Percentiles rank a stretch among this genome's conserved stretches.
Conservation (phyloP, 2,113 vertebrate genomes). For the Cathartes aura region DNA sequence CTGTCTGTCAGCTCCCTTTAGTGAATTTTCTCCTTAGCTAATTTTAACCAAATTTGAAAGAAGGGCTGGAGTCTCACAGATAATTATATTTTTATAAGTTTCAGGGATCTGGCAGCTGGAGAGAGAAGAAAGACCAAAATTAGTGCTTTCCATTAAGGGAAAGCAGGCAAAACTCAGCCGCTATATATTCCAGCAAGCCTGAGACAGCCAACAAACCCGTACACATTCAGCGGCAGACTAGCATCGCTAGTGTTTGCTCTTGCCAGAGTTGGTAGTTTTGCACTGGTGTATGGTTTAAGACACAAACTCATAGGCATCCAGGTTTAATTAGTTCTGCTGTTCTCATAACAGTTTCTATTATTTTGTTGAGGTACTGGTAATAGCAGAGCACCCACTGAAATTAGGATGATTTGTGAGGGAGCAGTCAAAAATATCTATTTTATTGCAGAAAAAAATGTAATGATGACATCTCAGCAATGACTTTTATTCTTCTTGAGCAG, state of each 20-base stretch:
- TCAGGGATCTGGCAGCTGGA: conserved; percentile 41
- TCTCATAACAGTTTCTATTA: background rate
- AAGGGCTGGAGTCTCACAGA: conserved; percentile 23
- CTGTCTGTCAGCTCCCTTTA: background rate
- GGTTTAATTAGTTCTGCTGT: background rate
- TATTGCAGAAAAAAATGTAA: background rate
- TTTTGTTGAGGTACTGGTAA: background rate
- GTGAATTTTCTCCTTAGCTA: conserved; percentile 22
- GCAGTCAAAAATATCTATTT: background rate
- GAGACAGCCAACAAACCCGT: background rate
- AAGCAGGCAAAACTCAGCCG: background rate
- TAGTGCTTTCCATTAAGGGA: conserved; percentile 39
- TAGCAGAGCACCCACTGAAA: background rate
- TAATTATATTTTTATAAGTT: conserved; percentile 57
- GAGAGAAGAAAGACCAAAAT: conserved; percentile 42
- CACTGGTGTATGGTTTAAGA: background rate
- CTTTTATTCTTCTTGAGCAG: background rate
- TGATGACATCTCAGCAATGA: background rate
- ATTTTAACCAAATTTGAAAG: conserved; percentile 53
- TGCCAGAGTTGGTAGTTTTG: background rate
- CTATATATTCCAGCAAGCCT: background rate
- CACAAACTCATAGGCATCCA: background rate
- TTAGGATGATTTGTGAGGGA: background rate
- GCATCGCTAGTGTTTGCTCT: background rate
- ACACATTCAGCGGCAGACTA: background rate